phyloP scores from a whole-genome alignment of 35 echinoderm and acorn worm genomes.

The Ophioderma brevispina region DNA sequence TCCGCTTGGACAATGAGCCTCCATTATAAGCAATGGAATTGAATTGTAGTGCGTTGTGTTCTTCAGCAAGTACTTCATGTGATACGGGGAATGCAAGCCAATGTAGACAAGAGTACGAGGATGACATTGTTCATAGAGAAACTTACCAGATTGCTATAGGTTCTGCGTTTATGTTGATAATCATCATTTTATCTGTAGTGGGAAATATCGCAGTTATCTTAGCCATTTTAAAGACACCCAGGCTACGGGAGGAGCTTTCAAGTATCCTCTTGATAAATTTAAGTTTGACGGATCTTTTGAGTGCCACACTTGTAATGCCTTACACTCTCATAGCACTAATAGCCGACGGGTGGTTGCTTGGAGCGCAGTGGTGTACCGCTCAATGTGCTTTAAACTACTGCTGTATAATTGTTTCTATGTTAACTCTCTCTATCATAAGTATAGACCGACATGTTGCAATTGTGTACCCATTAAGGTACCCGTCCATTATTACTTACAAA shows the following conservation, averaged over 20 bases:
- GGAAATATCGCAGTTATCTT: conserved; percentile 49
- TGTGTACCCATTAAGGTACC: conserved; percentile 2
- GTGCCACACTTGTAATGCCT: conserved; percentile 45
- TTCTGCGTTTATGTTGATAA: not conserved
- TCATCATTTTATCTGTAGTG: conserved; percentile 29
- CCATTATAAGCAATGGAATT: too few relatives aligned
- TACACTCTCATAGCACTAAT: not conserved
- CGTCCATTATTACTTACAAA: conserved; percentile 3
- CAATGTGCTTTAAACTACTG: conserved; percentile 68
- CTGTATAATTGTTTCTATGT: conserved; percentile 66
- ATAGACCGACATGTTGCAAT: conserved; percentile 32
- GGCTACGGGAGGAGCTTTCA: conserved; percentile 29
- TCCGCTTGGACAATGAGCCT: too few relatives aligned
- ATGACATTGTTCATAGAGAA: not conserved
- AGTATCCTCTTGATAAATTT: conserved; percentile 44
- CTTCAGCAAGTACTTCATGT: too few relatives aligned
- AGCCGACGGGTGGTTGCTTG: not conserved
- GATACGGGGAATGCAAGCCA: too few relatives aligned
- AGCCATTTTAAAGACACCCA: conserved; percentile 20
- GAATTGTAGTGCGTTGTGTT: too few relatives aligned
- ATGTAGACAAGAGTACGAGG: too few relatives aligned
- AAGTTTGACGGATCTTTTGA: conserved; percentile 52
- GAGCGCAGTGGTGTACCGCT: conserved; percentile 7
- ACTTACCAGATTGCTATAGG: not conserved
- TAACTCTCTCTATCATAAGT: conserved; percentile 43